phyloP scores from a whole-genome alignment of 53 echinoderm and acorn worm species.

The Stichopus horrens region DNA sequence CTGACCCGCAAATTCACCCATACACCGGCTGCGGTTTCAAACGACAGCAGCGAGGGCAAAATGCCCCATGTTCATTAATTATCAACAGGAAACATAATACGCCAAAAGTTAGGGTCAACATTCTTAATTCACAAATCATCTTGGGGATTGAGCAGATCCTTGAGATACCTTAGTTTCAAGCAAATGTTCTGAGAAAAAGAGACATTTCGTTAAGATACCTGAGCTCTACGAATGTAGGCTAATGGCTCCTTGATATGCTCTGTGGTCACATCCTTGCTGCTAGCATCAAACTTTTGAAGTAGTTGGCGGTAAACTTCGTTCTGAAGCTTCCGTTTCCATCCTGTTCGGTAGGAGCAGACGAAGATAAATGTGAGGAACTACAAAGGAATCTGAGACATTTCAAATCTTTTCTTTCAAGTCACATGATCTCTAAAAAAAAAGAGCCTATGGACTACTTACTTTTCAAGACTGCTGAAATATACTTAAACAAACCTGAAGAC shows the following conservation, averaged over 20 bases:
- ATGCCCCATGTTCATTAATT: not conserved
- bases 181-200: not conserved
- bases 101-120: not conserved
- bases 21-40: not conserved
- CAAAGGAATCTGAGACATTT: too few species aligned
- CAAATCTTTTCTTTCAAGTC: too few species aligned
- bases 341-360: conserved; percentile 34
- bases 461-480: too few species aligned
- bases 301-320: conserved; percentile 89
- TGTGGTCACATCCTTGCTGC: conserved; percentile 58
- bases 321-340: conserved; percentile 82
- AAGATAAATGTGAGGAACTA: too few species aligned
- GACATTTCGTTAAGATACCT: conserved; percentile 60
- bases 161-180: not conserved
- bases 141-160: not conserved
- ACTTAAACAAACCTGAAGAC: too few species aligned
- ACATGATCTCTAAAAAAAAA: too few species aligned
- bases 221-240: conserved; percentile 83
- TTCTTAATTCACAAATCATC: not conserved
- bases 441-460: too few species aligned
- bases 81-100: not conserved
- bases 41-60: not conserved
- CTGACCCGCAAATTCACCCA: not conserved
- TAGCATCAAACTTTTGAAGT: conserved; percentile 52
- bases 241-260: conserved; percentile 92